Conservation (phyloP, 2,113 vertebrate genomes). For the Daphoenositta chrysoptera region DNA sequence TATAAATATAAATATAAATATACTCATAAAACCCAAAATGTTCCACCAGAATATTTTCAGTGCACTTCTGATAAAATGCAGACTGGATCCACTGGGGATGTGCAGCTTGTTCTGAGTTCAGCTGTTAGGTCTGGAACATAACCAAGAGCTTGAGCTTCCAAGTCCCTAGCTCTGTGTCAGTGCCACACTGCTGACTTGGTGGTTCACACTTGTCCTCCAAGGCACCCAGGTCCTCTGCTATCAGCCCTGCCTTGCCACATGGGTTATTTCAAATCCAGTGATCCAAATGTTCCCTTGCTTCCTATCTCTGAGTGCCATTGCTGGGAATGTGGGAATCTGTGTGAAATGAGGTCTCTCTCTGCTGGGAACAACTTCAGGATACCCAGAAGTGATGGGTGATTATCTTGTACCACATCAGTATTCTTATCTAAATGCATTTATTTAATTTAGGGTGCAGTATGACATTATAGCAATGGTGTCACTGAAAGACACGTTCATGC, state of each 20-base stretch:
- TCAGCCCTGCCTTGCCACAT: neutral
- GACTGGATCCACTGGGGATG: neutral
- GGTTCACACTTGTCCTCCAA: neutral
- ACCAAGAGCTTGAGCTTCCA: neutral
- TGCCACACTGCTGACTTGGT: neutral
- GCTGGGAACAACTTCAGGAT: neutral
- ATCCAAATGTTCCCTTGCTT: neutral
- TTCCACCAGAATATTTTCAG: neutral
- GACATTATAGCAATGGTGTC: neutral
- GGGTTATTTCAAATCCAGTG: neutral
- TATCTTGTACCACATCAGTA: neutral
- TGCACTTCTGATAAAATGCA: neutral
- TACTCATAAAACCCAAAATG: neutral
- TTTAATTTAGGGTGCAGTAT: neutral
- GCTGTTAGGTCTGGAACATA: neutral
- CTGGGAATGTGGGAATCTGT: neutral
- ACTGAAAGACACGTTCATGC: neutral
- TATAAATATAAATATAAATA: no score
- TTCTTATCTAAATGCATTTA: neutral
- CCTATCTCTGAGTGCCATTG: neutral
- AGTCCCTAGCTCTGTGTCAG: neutral
- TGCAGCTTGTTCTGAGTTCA: neutral
- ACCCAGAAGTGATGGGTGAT: neutral
- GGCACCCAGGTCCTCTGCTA: neutral
- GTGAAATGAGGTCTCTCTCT: neutral